Conservation (phyloP, 1,140 invertebrate genomes). For the Subanguina moxae region DNA sequence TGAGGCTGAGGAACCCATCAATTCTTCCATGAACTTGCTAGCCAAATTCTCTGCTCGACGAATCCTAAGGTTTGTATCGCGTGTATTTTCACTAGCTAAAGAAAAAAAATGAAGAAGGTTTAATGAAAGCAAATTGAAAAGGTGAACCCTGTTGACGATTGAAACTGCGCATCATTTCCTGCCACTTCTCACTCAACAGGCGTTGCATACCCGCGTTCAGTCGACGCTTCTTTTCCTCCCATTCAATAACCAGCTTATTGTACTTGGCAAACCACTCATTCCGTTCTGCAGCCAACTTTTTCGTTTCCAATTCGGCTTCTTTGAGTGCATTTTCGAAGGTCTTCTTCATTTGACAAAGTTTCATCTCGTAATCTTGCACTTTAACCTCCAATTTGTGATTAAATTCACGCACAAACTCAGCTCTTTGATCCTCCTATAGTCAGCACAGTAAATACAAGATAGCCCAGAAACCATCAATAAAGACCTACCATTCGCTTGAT, state of each 20-base stretch:
- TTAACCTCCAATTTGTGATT: background rate
- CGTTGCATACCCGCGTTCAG: background rate
- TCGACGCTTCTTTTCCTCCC: background rate
- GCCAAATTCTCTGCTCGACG: background rate
- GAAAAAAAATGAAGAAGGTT: background rate
- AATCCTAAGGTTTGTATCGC: background rate
- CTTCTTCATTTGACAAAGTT: background rate
- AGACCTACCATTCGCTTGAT: background rate
- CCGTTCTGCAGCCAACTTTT: background rate
- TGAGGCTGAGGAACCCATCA: background rate
- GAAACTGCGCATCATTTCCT: background rate
- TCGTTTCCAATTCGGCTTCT: background rate
- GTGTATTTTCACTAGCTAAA: background rate
- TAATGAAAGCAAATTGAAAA: background rate
- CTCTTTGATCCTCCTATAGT: background rate
- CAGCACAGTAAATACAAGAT: too few species aligned
- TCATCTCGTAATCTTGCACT: background rate
- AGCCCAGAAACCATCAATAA: background rate
- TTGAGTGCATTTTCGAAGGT: background rate
- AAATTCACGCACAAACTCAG: background rate
- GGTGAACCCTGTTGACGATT: background rate
- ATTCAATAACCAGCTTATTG: background rate
- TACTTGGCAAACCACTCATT: slow-evolving; percentile 1
- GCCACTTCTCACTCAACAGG: slow-evolving; percentile 1
- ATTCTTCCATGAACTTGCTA: background rate